phyloP scores from a whole-genome alignment of 2,113 vertebrate genomes.

The Cyprinus carpio region DNA sequence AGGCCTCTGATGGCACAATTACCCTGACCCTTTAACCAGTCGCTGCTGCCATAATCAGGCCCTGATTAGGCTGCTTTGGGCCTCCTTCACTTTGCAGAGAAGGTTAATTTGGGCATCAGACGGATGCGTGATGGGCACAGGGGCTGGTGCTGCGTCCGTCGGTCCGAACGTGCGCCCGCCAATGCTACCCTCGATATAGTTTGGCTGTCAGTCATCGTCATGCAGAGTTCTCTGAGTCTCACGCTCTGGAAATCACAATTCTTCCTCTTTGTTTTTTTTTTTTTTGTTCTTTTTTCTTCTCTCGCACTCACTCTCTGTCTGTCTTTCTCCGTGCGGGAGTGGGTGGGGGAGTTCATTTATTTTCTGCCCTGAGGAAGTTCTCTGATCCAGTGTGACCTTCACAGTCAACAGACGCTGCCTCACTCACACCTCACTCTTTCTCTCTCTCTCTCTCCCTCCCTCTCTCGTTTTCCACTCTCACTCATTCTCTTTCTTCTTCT shows the following conservation, averaged over 20 bases:
- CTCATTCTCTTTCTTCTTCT: conserved; percentile 27
- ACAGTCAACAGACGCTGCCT: conserved; percentile 81
- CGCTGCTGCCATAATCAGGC: conserved; percentile 99
- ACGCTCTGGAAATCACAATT: conserved; percentile 98
- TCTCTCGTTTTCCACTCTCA: background rate
- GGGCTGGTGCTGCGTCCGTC: conserved; percentile 88
- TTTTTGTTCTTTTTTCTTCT: conserved; percentile 47
- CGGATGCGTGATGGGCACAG: conserved; percentile 90
- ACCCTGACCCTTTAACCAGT: conserved; percentile 99
- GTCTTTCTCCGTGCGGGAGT: conserved; percentile 57
- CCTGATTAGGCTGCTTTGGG: conserved; percentile 99
- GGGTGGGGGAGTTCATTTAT: conserved; percentile 94
- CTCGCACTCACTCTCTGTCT: conserved; percentile 60
- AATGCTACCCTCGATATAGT: conserved; percentile 91
- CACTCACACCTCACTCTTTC: conserved; percentile 71
- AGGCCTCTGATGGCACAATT: conserved; percentile 99
- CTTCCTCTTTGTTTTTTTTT: conserved; percentile 78
- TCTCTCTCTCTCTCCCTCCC: conserved; percentile 21
- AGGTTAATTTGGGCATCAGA: conserved; percentile 99
- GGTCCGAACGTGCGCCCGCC: conserved; percentile 85
- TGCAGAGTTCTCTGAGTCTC: conserved; percentile 91
- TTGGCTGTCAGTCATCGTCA: conserved; percentile 98
- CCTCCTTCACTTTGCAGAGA: conserved; percentile 99
- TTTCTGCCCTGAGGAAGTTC: conserved; percentile 98
- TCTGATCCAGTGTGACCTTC: conserved; percentile 97